phyloP scores from a whole-genome alignment of 1,140 invertebrate species.

The Holotrichia oblita region DNA sequence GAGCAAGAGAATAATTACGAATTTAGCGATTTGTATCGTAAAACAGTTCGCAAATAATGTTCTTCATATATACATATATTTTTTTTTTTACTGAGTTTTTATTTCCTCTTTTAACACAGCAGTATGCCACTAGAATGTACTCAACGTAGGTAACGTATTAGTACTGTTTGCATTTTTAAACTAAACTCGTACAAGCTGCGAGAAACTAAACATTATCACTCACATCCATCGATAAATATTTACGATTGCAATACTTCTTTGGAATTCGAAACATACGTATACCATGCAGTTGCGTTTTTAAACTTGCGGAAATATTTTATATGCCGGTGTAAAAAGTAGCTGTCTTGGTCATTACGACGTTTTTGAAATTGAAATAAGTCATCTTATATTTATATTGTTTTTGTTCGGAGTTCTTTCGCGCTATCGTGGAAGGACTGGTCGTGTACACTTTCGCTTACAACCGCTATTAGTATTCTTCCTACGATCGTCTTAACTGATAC shows the following conservation, averaged over 20 bases:
- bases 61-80: too few species aligned
- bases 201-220: conserved; percentile 20
- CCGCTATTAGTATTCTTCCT: conserved; percentile 29
- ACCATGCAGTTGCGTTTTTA: conserved; percentile 7
- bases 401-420: conserved; percentile 35
- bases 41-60: too few species aligned
- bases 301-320: conserved; percentile 41
- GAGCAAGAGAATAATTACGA: not conserved
- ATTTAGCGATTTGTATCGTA: not conserved
- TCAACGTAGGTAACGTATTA: not conserved
- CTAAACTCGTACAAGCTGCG: not conserved
- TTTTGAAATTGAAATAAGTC: conserved; percentile 47
- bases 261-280: not conserved
- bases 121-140: too few species aligned
- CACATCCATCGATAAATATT: conserved; percentile 21
- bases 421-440: conserved; percentile 11
- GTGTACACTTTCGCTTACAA: conserved; percentile 41
- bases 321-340: conserved; percentile 6
- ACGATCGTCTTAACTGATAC: conserved; percentile 35
- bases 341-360: conserved; percentile 28
- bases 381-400: conserved; percentile 47
- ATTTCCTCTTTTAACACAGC: too few species aligned
- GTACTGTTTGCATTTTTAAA: not conserved
- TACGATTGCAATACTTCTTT: conserved; percentile 13
- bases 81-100: too few species aligned